Conservation (phyloP, 2,797 vertebrate species). For the Ambastaia sidthimunki region DNA sequence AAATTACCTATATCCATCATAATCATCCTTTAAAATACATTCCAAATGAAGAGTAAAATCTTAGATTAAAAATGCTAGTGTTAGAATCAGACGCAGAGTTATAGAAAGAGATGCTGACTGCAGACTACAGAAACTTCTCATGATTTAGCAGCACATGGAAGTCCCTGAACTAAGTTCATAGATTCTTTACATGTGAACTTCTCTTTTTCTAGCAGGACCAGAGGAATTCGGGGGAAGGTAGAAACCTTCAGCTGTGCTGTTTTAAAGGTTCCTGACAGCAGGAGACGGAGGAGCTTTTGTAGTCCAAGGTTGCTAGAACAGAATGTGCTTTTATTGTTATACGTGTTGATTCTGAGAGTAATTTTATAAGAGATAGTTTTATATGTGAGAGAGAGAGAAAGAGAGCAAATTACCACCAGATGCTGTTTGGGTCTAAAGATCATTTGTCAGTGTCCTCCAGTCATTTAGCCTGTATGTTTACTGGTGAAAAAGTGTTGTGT, state of each 20-base stretch:
- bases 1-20: too few species aligned
- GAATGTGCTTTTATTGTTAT: slow-evolving; percentile 27
- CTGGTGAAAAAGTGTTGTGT: not conserved
- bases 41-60: not conserved
- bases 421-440: not conserved
- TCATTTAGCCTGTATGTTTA: not conserved
- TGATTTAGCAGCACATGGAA: slow-evolving; percentile 3
- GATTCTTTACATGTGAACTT: slow-evolving; percentile 12
- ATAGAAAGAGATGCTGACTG: not conserved
- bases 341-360: slow-evolving; percentile 19
- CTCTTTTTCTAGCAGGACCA: slow-evolving; percentile 1
- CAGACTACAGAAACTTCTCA: not conserved
- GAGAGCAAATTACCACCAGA: slow-evolving; percentile 9
- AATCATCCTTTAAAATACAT: too few species aligned
- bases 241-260: not conserved
- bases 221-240: slow-evolving; percentile 10
- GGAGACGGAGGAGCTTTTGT: not conserved
- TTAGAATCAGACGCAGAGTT: not conserved
- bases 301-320: slow-evolving; percentile 13
- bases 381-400: not conserved
- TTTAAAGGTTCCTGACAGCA: slow-evolving; percentile 21
- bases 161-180: slow-evolving; percentile 1
- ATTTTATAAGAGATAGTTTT: slow-evolving; percentile 7
- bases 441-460: not conserved
- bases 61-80: not conserved